Evolutionary conservation across 2,888 invertebrate genomes (phyloP).

Genomic region (Pristionchus fissidentatus): DNA sequence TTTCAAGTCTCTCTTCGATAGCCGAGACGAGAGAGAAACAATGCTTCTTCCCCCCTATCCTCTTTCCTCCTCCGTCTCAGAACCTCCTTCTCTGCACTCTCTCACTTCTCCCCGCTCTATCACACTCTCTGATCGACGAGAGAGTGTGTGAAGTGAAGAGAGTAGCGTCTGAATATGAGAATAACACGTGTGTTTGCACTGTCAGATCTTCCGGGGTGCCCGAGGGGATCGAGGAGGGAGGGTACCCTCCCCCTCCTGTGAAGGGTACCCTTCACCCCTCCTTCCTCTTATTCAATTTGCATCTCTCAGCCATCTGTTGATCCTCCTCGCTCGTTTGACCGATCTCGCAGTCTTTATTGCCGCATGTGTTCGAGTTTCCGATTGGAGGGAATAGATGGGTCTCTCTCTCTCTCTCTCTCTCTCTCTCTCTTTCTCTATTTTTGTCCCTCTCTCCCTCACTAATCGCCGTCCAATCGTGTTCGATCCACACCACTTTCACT

Average conservation of each 20-base stretch:
- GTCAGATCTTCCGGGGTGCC: conserved; percentile 12
- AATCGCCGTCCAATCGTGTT: background rate
- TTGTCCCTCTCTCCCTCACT: background rate
- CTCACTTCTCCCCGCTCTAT: background rate
- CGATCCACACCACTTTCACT: too few species aligned
- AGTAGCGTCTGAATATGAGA: conserved; percentile 32
- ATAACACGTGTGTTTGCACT: conserved; percentile 37
- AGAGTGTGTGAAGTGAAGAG: background rate
- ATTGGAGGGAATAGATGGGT: background rate
- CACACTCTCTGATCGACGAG: background rate
- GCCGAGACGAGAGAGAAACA: conserved; percentile 26
- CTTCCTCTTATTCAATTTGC: conserved; percentile 22
- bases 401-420: background rate
- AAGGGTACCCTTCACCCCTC: too few species aligned
- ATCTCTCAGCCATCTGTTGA: conserved; percentile 36
- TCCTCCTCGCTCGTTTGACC: conserved; percentile 9
- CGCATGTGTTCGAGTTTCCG: background rate
- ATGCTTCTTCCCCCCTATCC: conserved; percentile 31
- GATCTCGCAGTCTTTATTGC: too few species aligned
- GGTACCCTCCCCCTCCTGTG: background rate
- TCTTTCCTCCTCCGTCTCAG: conserved; percentile 34
- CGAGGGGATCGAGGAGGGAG: background rate
- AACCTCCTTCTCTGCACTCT: background rate
- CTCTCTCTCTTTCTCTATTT: background rate
- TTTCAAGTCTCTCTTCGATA: conserved; percentile 22